Evolutionary conservation across 2,888 invertebrate species (phyloP), one percentile per base, ranked within the genome.

Genomic region (Drosophila aldrichi): DNA sequence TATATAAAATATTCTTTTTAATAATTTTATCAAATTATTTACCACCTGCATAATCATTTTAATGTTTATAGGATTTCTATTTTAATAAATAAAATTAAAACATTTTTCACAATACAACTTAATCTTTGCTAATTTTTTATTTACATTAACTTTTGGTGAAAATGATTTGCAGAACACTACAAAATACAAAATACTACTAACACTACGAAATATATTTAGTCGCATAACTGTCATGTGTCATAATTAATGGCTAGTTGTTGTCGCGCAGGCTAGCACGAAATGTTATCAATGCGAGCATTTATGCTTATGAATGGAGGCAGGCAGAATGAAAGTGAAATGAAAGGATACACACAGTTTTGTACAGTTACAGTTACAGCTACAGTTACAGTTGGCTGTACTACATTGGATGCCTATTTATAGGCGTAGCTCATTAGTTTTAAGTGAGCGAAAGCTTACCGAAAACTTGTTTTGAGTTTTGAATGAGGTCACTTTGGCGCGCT

Each of bases 381-480:
- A 51, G 49, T 63, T 68, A 57, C 48, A 25, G 41, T 65, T 49
- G 40, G n/a, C 20, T 32, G 40, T 62, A 49, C 2, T 54, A 69
- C 18, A 29, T 65, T 57, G 74, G 59, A 36, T 58, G 70, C 67
- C 89, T 86, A 86, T 86, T 88, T 86, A 82, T 89, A 87, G 70
- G 78, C 80, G 81, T 75, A 77, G 80, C 86, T 86, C 86, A 86
- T 86, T 86, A 86, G 89, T 89, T 84, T 84, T 85, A 84, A 84
- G 84, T 84, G 84, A 84, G 82, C 83, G 83, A 84, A 81, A 88
- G 85, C 84, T 88, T 85, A 79, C 81, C 88, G 25, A 54, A 82
- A 88, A 88, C 84, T 88, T 88, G 86, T 88, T 88, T 82, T 86
- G 86, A 88, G 88, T 88, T 88, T 83, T 88, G 79, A 88, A 84